phyloP scores from a whole-genome alignment of 2,888 invertebrate genomes.

The Chloromyia formosa region DNA sequence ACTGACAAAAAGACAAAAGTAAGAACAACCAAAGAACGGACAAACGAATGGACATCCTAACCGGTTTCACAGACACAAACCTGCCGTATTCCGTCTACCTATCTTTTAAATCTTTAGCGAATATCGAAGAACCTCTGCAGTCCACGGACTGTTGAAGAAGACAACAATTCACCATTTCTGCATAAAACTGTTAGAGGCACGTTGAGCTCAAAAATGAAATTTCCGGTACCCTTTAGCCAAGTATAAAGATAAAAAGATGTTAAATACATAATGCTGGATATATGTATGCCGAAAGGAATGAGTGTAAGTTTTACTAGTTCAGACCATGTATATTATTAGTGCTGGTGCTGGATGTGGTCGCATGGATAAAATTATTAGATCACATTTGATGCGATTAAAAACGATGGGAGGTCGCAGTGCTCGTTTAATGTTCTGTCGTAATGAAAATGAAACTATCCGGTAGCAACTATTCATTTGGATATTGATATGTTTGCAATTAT shows the following conservation, averaged over 20 bases:
- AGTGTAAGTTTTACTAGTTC: too few species aligned
- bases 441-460: slow-evolving; percentile 15
- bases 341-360: too few species aligned
- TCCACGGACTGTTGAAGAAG: slow-evolving; percentile 8
- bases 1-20: background rate
- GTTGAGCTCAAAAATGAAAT: background rate
- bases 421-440: background rate
- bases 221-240: slow-evolving; percentile 14
- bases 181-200: slow-evolving; percentile 13
- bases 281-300: too few species aligned
- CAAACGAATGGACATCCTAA: slow-evolving; percentile 21
- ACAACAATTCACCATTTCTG: slow-evolving; percentile 39
- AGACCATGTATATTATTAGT: too few species aligned
- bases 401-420: too few species aligned
- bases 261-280: too few species aligned
- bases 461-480: slow-evolving; percentile 9
- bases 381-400: too few species aligned
- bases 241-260: too few species aligned
- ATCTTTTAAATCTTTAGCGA: slow-evolving; percentile 20
- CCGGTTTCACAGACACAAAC: slow-evolving; percentile 32
- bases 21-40: background rate
- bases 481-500: background rate
- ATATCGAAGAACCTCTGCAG: background rate
- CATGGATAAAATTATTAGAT: too few species aligned
- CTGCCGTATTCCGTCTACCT: slow-evolving; percentile 23